Evolutionary conservation across 2,797 vertebrate species (phyloP).

Genomic region (Cottoperca gobio): DNA sequence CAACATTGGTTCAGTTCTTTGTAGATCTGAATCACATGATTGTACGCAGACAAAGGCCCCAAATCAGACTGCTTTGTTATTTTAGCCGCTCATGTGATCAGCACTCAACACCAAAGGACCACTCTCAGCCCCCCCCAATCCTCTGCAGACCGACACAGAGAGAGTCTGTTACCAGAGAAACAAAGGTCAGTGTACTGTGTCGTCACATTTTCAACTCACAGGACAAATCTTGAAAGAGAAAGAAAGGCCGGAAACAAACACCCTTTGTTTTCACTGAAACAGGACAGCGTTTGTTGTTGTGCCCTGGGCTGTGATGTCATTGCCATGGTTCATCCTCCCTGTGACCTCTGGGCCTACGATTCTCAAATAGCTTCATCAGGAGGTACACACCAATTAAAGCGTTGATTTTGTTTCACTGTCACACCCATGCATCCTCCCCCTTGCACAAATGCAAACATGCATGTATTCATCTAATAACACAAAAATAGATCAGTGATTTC

Average conservation of each 20-base stretch:
- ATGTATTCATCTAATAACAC: conserved; percentile 43
- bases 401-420: conserved; percentile 30
- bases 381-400: conserved; percentile 33
- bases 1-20: conserved; percentile 34
- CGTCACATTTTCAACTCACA: conserved; percentile 79
- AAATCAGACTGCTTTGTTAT: conserved; percentile 73
- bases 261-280: conserved; percentile 75
- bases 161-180: conserved; percentile 77
- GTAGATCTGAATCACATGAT: conserved; percentile 57
- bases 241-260: conserved; percentile 67
- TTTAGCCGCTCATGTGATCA: conserved; percentile 78
- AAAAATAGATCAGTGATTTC: conserved; percentile 63
- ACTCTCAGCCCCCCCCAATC: conserved; percentile 31
- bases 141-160: conserved; percentile 68
- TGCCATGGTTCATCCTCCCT: conserved; percentile 66
- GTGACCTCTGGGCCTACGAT: conserved; percentile 50
- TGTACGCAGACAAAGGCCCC: conserved; percentile 52
- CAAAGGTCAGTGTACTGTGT: conserved; percentile 79
- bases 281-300: conserved; percentile 73
- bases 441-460: conserved; percentile 45
- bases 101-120: conserved; percentile 67
- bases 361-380: conserved; percentile 55
- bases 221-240: conserved; percentile 65
- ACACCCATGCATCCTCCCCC: conserved; percentile 1
- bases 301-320: conserved; percentile 74